phyloP scores from a whole-genome alignment of 2,113 vertebrate genomes.

The Gadus macrocephalus region DNA sequence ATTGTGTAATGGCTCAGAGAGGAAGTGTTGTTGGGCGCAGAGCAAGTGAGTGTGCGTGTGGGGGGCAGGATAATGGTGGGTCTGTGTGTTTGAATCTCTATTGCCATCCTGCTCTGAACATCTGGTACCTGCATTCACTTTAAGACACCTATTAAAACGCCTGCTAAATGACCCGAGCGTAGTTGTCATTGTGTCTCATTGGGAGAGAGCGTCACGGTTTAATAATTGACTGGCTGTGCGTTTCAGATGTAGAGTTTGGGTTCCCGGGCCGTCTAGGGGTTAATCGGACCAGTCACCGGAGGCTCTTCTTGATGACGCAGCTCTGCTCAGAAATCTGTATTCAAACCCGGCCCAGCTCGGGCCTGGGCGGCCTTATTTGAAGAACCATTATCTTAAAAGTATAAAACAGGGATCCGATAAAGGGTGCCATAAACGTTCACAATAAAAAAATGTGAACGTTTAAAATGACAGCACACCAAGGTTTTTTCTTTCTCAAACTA shows the following conservation, averaged over 20 bases:
- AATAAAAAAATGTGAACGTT: too few relatives aligned
- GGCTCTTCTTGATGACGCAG: conserved; percentile 30
- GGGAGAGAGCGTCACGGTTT: conserved; percentile 43
- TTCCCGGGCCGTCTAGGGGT: conserved; percentile 27
- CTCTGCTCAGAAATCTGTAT: not conserved
- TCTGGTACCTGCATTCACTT: conserved; percentile 7
- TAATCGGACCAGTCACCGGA: conserved; percentile 24
- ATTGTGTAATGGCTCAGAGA: too few relatives aligned
- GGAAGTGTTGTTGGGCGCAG: not conserved
- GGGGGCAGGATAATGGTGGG: not conserved
- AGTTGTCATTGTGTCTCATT: conserved; percentile 45
- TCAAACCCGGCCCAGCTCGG: not conserved
- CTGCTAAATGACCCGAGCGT: too few relatives aligned
- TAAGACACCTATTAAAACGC: conserved; percentile 2
- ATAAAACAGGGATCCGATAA: too few relatives aligned
- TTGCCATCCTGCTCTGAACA: not conserved
- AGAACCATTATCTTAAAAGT: too few relatives aligned
- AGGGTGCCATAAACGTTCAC: too few relatives aligned
- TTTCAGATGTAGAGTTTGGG: conserved; percentile 33
- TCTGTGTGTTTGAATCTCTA: not conserved
- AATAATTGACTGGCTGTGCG: conserved; percentile 63
- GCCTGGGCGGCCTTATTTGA: too few relatives aligned
- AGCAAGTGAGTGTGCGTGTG: not conserved
- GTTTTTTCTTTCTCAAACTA: too few relatives aligned
- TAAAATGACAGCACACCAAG: too few relatives aligned